Evolutionary conservation across 2,888 invertebrate species (phyloP), one percentile per base, ranked within the genome.

Genomic region (Seira sanloemensis): DNA sequence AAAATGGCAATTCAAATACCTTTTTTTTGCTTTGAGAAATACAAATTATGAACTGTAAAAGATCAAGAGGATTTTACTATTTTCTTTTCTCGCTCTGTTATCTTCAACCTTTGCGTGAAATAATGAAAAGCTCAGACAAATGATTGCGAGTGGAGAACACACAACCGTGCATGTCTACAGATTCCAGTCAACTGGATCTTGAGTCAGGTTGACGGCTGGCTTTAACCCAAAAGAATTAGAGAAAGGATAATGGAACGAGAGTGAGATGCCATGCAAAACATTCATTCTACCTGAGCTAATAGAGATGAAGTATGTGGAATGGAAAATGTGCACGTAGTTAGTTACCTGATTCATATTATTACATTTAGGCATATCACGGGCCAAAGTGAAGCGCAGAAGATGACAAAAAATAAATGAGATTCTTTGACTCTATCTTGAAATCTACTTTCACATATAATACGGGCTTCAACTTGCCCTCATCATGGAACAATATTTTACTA

Each of bases 131-230:
- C 37, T 37, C 5, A 12, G 37, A 37, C 12, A 37, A 37, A 5
- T 37, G 37, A 37, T 37, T 37, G 37, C 12, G 46, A 81, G 80
- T 23, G 54, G 16, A 67, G 25, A 25, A 16, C 68, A 50, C 66
- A 77, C 67, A 72, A 72, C 77, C 72, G 74, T 66, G 27, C 84
- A 72, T 68, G 26, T 46, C 78, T 75, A 84, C 27, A 24, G 78
- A 75, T 68, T 84, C 84, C 84, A 84, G 78, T 12, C 54, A 68
- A 84, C 84, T 84, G 84, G 84, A 83, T 83, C 72, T 74, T 72
- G 37, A 78, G 78, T 50, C 68, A 83, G 83, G 83, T 68, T 77
- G 54, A 68, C 68, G 68, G 71, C 24, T 78, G 68, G 67, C 72
- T 82, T 82, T 72, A 77, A 82, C 77, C 69, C 46, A 80, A 74